Evolutionary conservation across 2,888 invertebrate species (phyloP), one percentile per base, ranked within the genome.

Genomic region (Liodrosophila aerea): DNA sequence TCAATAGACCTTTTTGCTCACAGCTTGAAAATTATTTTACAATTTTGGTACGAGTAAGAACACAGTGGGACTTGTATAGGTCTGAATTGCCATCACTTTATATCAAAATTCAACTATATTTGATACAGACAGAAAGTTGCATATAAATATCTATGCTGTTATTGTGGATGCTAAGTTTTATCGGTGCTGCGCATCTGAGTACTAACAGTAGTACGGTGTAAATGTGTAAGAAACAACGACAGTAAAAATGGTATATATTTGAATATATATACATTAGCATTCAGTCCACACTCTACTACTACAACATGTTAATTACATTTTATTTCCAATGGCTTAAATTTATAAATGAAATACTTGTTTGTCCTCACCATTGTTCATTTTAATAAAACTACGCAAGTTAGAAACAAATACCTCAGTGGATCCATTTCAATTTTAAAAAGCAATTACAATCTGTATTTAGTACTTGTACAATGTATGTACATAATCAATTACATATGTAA

Each of bases 121-220:
- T 82, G 77, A 82, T 82, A 82, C 83, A 73, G 69, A 73, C 56
- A 46, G 2, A 67, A 54, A 39, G 22, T 52, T 56, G 69, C 61
- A 65, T 34, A 54, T 63, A 64, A 62, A 64, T 60, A n/a, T n/a
- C n/a, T 71, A 60, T 73, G 70, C 57, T 49, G 83, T 76, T 76
- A 58, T 49, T 71, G 22, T 60, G 58, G 77, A 80, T 78, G 77
- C 83, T 72, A 76, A 78, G 78, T n/a, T n/a, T 49, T 71, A 5
- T 60, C 60, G 77, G 83, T 78, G 77, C 83, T 72, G 74, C 83
- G 78, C 77, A 78, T 82, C 77, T 82, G 80, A 61, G 61, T 65
- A 73, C 61, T 64, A 73, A 73, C 60, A 60, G 56, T 51, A 41
- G 52, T 69, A 53, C 61, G 52, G 47, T 41, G 49, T 7, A 27